A percentile compares a stretch with the other conserved stretches of the same genome.
Conservation (phyloP, 2,797 vertebrate genomes). For the Hemitrygon akajei region DNA sequence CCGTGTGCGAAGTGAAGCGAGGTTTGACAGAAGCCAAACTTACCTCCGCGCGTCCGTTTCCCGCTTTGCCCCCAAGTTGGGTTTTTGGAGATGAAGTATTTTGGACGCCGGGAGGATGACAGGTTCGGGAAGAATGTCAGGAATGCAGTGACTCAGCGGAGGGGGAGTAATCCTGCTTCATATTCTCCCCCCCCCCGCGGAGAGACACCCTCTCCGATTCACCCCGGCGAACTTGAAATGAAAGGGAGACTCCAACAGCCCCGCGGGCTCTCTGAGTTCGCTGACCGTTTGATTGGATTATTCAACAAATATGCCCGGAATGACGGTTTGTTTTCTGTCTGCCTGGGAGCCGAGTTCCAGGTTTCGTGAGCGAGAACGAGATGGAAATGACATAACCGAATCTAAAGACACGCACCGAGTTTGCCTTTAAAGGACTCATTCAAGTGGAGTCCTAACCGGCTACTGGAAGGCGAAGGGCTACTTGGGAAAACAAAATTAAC, state of each 20-base stretch:
- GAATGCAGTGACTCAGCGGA: slow-evolving; percentile 48
- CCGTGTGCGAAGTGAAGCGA: neutral
- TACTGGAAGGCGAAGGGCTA: neutral
- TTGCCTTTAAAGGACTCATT: neutral
- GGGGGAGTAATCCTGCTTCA: neutral
- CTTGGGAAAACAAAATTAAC: neutral
- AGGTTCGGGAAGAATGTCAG: slow-evolving; percentile 48
- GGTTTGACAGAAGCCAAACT: neutral
- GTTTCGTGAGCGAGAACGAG: neutral
- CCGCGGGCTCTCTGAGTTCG: neutral
- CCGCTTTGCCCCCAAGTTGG: neutral
- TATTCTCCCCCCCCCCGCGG: neutral
- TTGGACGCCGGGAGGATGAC: slow-evolving; percentile 45
- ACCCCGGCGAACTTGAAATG: neutral
- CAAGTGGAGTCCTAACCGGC: neutral
- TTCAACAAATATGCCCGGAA: neutral
- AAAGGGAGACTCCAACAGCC: neutral
- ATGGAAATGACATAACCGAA: neutral
- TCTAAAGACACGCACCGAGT: neutral
- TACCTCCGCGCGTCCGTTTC: neutral
- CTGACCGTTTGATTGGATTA: no score
- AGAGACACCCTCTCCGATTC: neutral
- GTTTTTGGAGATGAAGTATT: slow-evolving; percentile 12
- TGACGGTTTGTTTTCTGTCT: neutral
- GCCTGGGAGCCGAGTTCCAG: neutral